Conservation (phyloP, 2,113 vertebrate genomes). For the Pachypanchax playfairii region DNA sequence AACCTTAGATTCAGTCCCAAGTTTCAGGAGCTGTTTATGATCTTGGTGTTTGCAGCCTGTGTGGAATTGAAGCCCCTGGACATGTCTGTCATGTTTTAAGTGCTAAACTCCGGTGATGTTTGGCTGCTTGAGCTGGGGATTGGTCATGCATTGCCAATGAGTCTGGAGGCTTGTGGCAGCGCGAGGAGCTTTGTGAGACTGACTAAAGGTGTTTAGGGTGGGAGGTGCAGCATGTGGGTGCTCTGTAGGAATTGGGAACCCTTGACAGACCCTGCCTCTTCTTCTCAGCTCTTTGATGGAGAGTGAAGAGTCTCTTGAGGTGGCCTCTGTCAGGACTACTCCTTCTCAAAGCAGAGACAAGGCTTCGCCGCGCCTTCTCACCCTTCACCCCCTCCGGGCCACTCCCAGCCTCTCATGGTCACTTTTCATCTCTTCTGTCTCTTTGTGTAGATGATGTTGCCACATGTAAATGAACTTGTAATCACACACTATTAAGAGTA, state of each 20-base stretch:
- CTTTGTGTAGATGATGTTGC: conserved; percentile 40
- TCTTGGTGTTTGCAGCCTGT: conserved; percentile 51
- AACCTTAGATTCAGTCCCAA: conserved; percentile 37
- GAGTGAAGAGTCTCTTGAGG: conserved; percentile 82
- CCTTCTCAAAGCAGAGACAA: conserved; percentile 76
- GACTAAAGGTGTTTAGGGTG: conserved; percentile 78
- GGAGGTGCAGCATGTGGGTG: conserved; percentile 74
- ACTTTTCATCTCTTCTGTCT: conserved; percentile 67
- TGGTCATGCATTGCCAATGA: conserved; percentile 81
- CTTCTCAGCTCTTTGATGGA: conserved; percentile 80
- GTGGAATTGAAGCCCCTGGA: conserved; percentile 67
- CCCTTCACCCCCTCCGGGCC: conserved; percentile 66
- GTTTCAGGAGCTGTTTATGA: conserved; percentile 40
- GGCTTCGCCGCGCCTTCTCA: conserved; percentile 62
- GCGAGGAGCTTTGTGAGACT: conserved; percentile 62
- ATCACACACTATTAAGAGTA: conserved; percentile 56
- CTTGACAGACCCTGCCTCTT: conserved; percentile 82
- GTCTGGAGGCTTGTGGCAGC: conserved; percentile 72
- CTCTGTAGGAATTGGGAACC: conserved; percentile 74
- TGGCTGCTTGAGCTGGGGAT: conserved; percentile 70
- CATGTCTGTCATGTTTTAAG: conserved; percentile 73
- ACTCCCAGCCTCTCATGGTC: conserved; percentile 71
- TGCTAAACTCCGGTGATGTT: conserved; percentile 77
- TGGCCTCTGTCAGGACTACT: conserved; percentile 82
- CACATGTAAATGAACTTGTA: conserved; percentile 62